Conservation (phyloP, 2,797 vertebrate species). For the Hypotaenidia philippensis region DNA sequence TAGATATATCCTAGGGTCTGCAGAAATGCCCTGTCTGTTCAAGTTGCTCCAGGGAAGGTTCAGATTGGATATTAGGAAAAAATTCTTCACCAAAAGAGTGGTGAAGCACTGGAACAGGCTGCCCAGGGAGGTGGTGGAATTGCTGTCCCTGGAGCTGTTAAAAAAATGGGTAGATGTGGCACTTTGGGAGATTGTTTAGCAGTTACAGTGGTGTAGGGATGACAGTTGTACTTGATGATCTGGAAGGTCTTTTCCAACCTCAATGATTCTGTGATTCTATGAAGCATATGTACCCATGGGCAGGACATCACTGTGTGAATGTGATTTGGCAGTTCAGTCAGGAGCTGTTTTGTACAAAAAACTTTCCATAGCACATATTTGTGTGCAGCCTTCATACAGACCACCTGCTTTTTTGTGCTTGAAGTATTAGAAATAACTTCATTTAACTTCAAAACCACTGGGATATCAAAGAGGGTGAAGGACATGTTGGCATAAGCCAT, state of each 20-base stretch:
- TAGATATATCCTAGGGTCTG: background rate
- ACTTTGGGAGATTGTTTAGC: too few species aligned
- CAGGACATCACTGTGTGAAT: background rate
- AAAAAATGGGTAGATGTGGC: too few species aligned
- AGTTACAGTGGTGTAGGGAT: too few species aligned
- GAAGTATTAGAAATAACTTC: background rate
- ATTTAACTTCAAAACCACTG: background rate
- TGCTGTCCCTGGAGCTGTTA: too few species aligned
- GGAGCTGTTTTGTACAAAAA: background rate
- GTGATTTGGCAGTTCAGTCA: background rate
- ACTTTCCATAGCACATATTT: background rate
- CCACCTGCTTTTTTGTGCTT: background rate
- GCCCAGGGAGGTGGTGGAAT: too few species aligned
- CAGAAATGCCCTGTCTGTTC: background rate
- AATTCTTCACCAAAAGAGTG: too few species aligned
- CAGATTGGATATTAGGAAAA: too few species aligned
- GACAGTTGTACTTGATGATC: too few species aligned
- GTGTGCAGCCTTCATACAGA: background rate
- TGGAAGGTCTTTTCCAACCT: too few species aligned
- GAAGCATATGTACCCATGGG: background rate
- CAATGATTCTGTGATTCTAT: too few species aligned
- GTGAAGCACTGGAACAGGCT: too few species aligned
- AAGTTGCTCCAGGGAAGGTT: too few species aligned
- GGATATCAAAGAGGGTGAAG: accelerated
- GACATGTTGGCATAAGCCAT: background rate